Base-by-base conservation (phyloP, 2,113 vertebrate species). In the Amphiprion ocellaris region DNA sequence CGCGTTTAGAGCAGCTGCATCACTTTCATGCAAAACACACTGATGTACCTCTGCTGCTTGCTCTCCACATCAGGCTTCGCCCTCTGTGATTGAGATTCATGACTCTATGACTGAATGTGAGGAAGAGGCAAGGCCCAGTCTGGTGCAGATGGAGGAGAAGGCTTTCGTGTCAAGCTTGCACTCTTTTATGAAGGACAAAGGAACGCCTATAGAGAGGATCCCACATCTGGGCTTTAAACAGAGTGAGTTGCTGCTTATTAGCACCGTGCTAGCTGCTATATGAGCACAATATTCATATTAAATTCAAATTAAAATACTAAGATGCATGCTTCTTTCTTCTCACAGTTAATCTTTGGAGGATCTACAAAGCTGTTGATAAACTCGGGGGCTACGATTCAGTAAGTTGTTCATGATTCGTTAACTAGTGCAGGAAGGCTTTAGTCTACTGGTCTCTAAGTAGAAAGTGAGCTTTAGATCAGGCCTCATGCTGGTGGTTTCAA, bases 141-240 rank as follows among this genome's bases (percentile, higher is more conserved):
- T 68, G 4, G 16, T 30, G 0, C 91, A 89, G 14, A 74, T 91
- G 80, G 96, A 97, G 81, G 97, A 99, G 83, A 97, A 97, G 86
- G 89, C 90, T 5, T 99, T 98, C 88, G 91, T 97, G 5, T 87
- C 93, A 74, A 94, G 94, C 84, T 95, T 99, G 81, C 96, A 98
- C 93, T 90, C 93, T 68, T 98, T 98, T 82, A 99, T 99, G 98
- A 97, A 97, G 94, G 96, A 96, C 4, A 93, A 96, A 28, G 95
- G 83, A 59, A 96, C 97, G 0, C 97, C 98, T 24, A 99, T 99
- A 60, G 97, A 99, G 89, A 96, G 97, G 90, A 97, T 99, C 77
- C 98, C 98, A 58, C 97, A 98, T 83, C 94, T 98, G 0, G 98
- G 98, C 91, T 99, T 99, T 93, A 99, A 99, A 85, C 98, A 99